Percentiles rank a stretch among this genome's conserved stretches.
These are phyloP conservation scores for Pristionchus arcanus DNA, from an alignment of 2,888 invertebrate species.

Conservation along the genomic window DNA sequence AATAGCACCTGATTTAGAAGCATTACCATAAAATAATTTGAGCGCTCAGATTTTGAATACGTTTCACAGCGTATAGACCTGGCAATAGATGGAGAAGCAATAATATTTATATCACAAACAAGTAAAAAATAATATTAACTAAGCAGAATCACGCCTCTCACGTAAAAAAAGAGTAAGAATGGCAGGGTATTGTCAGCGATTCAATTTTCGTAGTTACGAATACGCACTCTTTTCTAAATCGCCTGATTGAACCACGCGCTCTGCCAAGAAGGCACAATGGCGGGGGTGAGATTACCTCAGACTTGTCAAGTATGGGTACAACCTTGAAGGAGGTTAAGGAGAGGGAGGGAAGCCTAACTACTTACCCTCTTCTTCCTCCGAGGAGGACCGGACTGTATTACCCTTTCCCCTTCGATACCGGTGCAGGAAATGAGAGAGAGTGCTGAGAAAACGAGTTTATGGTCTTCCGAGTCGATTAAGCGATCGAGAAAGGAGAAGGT, in stretches of 20 bases:
- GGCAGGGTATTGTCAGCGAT: too few species aligned
- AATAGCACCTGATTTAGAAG: too few species aligned
- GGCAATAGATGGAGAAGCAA: too few species aligned
- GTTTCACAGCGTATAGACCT: too few species aligned
- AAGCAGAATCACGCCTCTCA: too few species aligned
- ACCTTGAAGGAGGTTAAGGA: conserved; percentile 61
- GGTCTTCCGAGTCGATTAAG: neutral
- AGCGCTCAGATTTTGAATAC: too few species aligned
- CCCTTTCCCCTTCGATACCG: neutral
- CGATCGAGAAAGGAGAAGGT: conserved; percentile 15
- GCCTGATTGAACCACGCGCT: neutral
- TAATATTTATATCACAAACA: too few species aligned
- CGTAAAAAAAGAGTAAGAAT: too few species aligned
- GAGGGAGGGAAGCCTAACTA: conserved; percentile 57
- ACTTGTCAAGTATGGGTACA: conserved; percentile 64
- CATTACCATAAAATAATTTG: too few species aligned
- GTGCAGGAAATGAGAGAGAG: conserved; percentile 10
- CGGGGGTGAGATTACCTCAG: conserved; percentile 75
- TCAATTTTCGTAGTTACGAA: too few species aligned
- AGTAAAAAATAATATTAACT: too few species aligned
- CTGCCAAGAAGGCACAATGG: conserved; percentile 71
- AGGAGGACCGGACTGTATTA: conserved; percentile 44
- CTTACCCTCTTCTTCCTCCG: neutral
- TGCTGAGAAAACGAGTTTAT: neutral
- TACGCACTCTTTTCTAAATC: too few species aligned